These are phyloP conservation scores for Taphrorychus bicolor DNA, from an alignment of 2,888 invertebrate genomes.

Conservation along the genomic window DNA sequence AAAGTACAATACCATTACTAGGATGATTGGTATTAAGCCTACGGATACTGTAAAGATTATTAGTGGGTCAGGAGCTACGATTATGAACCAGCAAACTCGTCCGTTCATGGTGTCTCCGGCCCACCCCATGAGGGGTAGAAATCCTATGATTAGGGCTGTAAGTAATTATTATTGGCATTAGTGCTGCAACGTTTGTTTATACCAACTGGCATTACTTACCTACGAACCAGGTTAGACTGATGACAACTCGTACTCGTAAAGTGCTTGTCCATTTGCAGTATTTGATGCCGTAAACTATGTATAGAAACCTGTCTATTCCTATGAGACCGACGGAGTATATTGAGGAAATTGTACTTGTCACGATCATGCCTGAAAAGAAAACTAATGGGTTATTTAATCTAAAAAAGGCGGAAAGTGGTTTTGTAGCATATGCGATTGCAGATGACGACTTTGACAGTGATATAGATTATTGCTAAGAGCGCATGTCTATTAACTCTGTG, in stretches of 20 bases:
- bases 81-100: conserved; percentile 66
- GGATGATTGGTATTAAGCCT: conserved; percentile 63
- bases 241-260: conserved; percentile 64
- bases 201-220: conserved; percentile 62
- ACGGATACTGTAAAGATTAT: conserved; percentile 65
- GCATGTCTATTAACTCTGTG: no score
- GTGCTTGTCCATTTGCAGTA: conserved; percentile 69
- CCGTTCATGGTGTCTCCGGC: conserved; percentile 63
- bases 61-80: conserved; percentile 64
- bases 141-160: conserved; percentile 64
- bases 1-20: conserved; percentile 63
- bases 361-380: conserved; percentile 64
- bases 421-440: no score
- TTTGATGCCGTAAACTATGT: conserved; percentile 69
- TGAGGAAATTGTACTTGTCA: conserved; percentile 69
- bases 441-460: no score
- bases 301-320: conserved; percentile 70
- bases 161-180: conserved; percentile 1
- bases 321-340: conserved; percentile 70
- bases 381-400: not conserved
- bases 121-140: conserved; percentile 68
- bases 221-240: conserved; percentile 65
- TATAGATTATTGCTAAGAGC: no score
- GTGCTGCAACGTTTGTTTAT: no score
- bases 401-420: no score